Conservation (phyloP, 2,888 invertebrate genomes). For the Lithophane semibrunnea region DNA sequence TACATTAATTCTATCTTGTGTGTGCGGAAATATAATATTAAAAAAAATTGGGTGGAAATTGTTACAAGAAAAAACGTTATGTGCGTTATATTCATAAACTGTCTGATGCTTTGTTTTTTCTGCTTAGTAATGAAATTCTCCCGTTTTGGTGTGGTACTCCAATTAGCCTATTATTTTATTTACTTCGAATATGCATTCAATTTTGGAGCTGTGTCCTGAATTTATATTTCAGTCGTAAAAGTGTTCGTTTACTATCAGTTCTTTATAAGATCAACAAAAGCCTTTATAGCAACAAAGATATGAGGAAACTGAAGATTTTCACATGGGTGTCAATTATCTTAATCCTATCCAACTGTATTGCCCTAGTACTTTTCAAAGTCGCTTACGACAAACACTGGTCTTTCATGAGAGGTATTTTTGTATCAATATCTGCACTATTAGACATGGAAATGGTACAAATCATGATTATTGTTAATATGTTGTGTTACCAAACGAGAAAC, state of each 20-base stretch:
- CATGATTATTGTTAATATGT: conserved; percentile 3
- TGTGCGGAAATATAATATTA: conserved; percentile 43
- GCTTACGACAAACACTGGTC: conserved; percentile 18
- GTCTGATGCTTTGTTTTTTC: conserved; percentile 21
- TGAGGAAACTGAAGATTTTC: conserved; percentile 19
- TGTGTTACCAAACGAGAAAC: conserved; percentile 26
- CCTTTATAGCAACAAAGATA: not conserved
- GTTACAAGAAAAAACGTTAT: conserved; percentile 25
- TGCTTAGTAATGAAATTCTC: not conserved
- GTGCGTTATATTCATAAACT: conserved; percentile 4
- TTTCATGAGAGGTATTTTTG: conserved; percentile 36
- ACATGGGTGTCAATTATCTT: conserved; percentile 22
- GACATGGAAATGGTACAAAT: conserved; percentile 42
- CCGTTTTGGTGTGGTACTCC: not conserved
- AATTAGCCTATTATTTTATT: conserved; percentile 23
- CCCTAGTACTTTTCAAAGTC: conserved; percentile 20
- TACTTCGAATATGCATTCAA: conserved; percentile 43
- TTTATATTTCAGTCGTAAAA: conserved; percentile 43
- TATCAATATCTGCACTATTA: conserved; percentile 29
- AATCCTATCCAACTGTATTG: conserved; percentile 6
- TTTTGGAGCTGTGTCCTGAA: conserved; percentile 29
- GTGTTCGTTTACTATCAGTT: conserved; percentile 29
- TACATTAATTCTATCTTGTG: conserved; percentile 18
- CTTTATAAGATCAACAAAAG: conserved; percentile 29
- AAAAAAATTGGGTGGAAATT: conserved; percentile 17